phyloP scores from a whole-genome alignment of 2,888 invertebrate genomes.

The Scaptomyza caliginosa region DNA sequence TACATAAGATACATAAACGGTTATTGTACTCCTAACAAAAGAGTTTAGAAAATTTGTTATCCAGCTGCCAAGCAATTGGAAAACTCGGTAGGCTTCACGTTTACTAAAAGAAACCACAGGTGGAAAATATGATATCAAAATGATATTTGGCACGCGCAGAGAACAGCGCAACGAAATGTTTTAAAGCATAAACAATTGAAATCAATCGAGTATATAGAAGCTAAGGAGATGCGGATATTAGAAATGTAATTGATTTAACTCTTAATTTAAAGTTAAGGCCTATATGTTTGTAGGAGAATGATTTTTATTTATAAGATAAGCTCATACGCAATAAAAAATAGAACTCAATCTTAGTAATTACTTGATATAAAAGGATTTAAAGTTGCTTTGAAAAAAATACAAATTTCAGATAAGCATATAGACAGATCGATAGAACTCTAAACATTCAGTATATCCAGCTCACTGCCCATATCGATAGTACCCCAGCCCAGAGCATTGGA shows the following conservation, averaged over 20 bases:
- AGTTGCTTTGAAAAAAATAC: not conserved
- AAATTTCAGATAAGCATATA: not conserved
- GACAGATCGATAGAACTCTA: not conserved
- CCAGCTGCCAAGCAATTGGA: conserved; percentile 17
- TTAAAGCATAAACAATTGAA: not conserved
- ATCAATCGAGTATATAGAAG: not conserved
- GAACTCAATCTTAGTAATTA: too few relatives aligned
- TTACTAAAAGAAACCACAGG: conserved; percentile 17
- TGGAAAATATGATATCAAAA: conserved; percentile 8
- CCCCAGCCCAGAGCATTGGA: conserved; percentile 64
- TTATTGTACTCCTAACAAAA: conserved; percentile 42
- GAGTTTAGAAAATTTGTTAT: conserved; percentile 42
- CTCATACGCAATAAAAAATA: too few relatives aligned
- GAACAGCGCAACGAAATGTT: conserved; percentile 13
- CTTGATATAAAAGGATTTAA: too few relatives aligned
- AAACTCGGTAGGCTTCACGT: conserved; percentile 6
- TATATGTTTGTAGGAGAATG: too few relatives aligned
- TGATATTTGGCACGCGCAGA: not conserved
- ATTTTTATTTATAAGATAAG: too few relatives aligned
- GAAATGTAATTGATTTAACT: not conserved
- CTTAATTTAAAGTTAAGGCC: too few relatives aligned
- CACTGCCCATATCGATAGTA: conserved; percentile 44
- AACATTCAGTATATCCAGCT: conserved; percentile 36
- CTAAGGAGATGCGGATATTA: conserved; percentile 5
- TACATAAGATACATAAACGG: not conserved